These are phyloP conservation scores for Odontocerum albicorne DNA, from an alignment of 2,888 invertebrate genomes.

Conservation along the genomic window DNA sequence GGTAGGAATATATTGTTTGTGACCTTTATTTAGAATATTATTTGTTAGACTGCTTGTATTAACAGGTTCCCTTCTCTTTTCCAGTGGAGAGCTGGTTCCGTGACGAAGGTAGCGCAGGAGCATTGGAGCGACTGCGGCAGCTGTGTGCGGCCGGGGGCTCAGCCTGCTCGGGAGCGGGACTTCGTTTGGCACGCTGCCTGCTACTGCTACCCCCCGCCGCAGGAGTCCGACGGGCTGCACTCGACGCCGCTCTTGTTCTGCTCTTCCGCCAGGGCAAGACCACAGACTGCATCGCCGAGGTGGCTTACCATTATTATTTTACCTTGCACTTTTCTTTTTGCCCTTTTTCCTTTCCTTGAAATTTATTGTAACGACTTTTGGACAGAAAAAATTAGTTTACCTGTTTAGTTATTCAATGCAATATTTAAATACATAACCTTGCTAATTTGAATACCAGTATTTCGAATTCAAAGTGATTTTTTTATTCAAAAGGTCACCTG, in stretches of 20 bases:
- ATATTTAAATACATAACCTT: too few species aligned
- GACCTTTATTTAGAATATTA: background rate
- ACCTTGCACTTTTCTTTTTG: too few species aligned
- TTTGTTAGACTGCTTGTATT: too few species aligned
- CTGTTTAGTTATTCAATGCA: too few species aligned
- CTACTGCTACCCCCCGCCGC: slow-evolving; percentile 47
- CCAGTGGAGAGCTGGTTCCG: slow-evolving; percentile 61
- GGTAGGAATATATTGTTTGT: background rate
- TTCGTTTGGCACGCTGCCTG: slow-evolving; percentile 58
- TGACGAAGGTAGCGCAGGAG: slow-evolving; percentile 61
- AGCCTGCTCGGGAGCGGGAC: slow-evolving; percentile 63
- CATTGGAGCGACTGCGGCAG: slow-evolving; percentile 63
- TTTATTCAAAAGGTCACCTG: too few species aligned
- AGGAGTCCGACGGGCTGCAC: slow-evolving; percentile 15
- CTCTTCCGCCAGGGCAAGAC: slow-evolving; percentile 23
- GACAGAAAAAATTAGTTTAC: too few species aligned
- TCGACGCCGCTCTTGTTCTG: slow-evolving; percentile 27
- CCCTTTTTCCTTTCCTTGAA: too few species aligned
- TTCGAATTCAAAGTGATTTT: too few species aligned
- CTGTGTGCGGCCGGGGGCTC: slow-evolving; percentile 62
- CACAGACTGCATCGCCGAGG: slow-evolving; percentile 26
- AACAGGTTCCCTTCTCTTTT: background rate
- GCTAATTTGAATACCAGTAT: too few species aligned
- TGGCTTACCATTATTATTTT: too few species aligned
- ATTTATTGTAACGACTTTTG: too few species aligned